Conservation (phyloP, 2,888 invertebrate species). For the Chirona hameri region DNA sequence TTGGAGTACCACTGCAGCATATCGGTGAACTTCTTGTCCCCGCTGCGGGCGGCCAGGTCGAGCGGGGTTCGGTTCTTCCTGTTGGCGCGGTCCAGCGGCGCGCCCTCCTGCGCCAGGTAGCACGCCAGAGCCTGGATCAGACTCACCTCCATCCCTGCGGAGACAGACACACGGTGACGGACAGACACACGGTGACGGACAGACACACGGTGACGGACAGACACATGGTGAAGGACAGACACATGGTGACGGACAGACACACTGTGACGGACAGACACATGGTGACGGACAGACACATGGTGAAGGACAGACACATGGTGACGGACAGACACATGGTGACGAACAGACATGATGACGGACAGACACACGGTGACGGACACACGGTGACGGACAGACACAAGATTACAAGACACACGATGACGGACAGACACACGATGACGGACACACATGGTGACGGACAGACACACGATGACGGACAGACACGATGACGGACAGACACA, state of each 20-base stretch:
- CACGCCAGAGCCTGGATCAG: constrained; percentile 66
- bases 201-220: not conserved
- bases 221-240: not conserved
- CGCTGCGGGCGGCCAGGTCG: constrained; percentile 59
- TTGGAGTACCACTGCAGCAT: constrained; percentile 9
- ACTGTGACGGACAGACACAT: not conserved
- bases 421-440: constrained; percentile 30
- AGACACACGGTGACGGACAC: not conserved
- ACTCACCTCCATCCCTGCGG: constrained; percentile 51
- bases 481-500: constrained; percentile 29
- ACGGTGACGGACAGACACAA: no score
- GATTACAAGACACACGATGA: no score
- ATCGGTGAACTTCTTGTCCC: constrained; percentile 42
- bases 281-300: not conserved
- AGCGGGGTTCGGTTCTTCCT: constrained; percentile 65
- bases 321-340: not conserved
- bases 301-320: constrained; percentile 28
- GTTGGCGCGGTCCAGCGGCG: constrained; percentile 61
- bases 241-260: no score
- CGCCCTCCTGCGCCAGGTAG: constrained; percentile 64
- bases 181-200: not conserved
- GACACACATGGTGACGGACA: constrained; percentile 29
- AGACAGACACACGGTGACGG: constrained; percentile 30
- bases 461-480: not conserved
- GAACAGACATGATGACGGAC: no score